These are phyloP conservation scores for Prunella strophiata DNA, from an alignment of 2,797 vertebrate species.

Conservation along the genomic window DNA sequence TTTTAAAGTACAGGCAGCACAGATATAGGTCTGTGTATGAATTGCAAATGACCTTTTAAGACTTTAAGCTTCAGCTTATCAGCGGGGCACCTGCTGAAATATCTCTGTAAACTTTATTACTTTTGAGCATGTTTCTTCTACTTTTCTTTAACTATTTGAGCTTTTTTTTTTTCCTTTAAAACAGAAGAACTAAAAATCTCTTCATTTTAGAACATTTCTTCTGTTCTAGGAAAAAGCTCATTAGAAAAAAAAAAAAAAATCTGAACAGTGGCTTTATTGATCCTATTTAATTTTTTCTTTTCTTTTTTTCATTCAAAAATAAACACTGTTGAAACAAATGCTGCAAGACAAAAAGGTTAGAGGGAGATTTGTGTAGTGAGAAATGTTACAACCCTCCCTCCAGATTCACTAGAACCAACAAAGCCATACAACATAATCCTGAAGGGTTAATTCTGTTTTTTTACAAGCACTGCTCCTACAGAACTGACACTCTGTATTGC, in stretches of 20 bases:
- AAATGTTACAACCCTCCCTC: neutral
- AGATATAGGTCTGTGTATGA: constrained; percentile 39
- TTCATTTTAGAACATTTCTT: neutral
- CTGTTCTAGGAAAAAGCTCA: neutral
- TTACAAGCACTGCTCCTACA: rapidly evolving
- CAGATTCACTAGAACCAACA: neutral
- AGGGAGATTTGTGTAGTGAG: neutral
- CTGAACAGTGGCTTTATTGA: rapidly evolving
- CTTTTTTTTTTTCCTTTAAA: neutral
- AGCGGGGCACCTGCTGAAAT: neutral
- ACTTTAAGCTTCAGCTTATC: constrained; percentile 48
- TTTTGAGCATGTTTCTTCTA: neutral
- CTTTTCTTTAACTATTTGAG: neutral
- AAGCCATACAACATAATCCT: neutral
- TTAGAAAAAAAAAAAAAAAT: neutral
- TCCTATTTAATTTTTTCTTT: neutral
- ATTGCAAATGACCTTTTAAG: constrained; percentile 68
- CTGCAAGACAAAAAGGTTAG: neutral
- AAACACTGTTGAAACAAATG: neutral
- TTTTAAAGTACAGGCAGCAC: constrained; percentile 53
- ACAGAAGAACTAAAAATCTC: neutral
- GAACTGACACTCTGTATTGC: neutral
- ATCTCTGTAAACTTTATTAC: constrained; percentile 4
- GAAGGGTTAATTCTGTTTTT: neutral
- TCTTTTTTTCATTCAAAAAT: neutral